Conservation (phyloP, 2,797 vertebrate species). For the Mormyrus proboscirostris region DNA sequence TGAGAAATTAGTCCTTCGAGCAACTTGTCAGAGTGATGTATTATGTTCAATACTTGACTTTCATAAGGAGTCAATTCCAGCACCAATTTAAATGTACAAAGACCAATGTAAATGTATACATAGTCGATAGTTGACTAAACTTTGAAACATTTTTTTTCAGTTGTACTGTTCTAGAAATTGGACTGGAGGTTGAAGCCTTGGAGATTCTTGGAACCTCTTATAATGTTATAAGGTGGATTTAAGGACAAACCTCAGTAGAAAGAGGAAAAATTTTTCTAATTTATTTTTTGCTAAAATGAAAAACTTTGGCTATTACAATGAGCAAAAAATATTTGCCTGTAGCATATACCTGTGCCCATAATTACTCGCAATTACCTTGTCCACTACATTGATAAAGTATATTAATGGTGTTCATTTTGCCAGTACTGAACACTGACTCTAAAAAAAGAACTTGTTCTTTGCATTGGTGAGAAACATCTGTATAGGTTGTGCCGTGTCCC, state of each 20-base stretch:
- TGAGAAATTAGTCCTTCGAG: not conserved
- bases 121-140: not conserved
- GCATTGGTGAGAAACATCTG: constrained; percentile 12
- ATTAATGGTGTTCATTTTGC: not conserved
- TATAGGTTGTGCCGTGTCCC: constrained; percentile 21
- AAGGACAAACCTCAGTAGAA: not conserved
- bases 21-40: not conserved
- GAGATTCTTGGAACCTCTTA: not conserved
- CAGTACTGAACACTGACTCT: not conserved
- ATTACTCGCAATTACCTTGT: not conserved
- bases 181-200: not conserved
- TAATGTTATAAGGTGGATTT: not conserved
- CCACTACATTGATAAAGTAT: not conserved
- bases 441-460: constrained; percentile 10
- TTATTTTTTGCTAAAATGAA: not conserved
- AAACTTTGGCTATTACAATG: not conserved
- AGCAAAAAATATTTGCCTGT: not conserved
- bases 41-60: not conserved
- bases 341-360: not conserved
- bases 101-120: not conserved
- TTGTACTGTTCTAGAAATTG: not conserved
- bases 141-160: not conserved
- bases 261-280: not conserved
- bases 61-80: not conserved
- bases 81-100: not conserved